Evolutionary conservation across 2,888 invertebrate genomes (phyloP).

Genomic region (Lycophotia porphyrea): DNA sequence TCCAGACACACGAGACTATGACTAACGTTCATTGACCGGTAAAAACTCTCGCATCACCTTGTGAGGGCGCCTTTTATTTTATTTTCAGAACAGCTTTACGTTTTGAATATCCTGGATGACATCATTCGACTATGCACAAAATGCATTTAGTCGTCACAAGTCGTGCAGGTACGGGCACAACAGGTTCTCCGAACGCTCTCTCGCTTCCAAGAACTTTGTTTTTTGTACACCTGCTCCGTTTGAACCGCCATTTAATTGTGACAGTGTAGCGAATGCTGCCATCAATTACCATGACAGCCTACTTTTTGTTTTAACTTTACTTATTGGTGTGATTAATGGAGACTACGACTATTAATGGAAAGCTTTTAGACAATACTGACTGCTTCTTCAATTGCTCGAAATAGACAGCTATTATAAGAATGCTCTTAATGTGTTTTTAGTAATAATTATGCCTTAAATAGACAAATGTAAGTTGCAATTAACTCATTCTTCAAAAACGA

Average conservation of each 20-base stretch:
- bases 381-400: conserved; percentile 44
- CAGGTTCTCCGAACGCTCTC: conserved; percentile 82
- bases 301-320: conserved; percentile 61
- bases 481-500: conserved; percentile 21
- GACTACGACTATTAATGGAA: conserved; percentile 40
- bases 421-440: conserved; percentile 38
- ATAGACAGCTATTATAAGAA: conserved; percentile 37
- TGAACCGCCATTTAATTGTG: conserved; percentile 80
- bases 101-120: conserved; percentile 74
- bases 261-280: conserved; percentile 75
- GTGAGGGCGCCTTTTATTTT: conserved; percentile 49
- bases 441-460: conserved; percentile 40
- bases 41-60: conserved; percentile 45
- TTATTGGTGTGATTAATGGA: conserved; percentile 63
- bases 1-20: conserved; percentile 2
- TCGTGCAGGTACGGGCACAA: conserved; percentile 71
- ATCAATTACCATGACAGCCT: conserved; percentile 81
- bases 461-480: conserved; percentile 16
- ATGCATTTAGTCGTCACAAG: conserved; percentile 67
- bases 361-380: conserved; percentile 48
- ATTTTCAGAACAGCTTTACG: conserved; percentile 56
- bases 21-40: conserved; percentile 29
- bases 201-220: conserved; percentile 79
- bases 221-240: conserved; percentile 84
- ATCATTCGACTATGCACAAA: conserved; percentile 73